A percentile compares a stretch with the other conserved stretches of the same genome.
Conservation (phyloP, 2,113 vertebrate genomes). For the Lota lota region DNA sequence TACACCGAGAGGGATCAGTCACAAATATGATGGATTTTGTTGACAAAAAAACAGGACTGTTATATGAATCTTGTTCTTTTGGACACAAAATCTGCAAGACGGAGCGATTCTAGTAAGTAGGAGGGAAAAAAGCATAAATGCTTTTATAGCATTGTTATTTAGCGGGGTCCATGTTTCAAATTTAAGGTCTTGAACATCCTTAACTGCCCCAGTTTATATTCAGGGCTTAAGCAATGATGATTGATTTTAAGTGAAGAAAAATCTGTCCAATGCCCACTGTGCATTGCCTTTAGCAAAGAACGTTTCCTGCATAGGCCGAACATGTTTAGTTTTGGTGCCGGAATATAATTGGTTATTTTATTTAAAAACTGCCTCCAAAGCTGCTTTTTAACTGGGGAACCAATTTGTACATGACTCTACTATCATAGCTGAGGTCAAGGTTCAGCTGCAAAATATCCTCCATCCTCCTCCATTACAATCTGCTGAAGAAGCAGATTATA, state of each 20-base stretch:
- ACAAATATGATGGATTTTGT: too few relatives aligned
- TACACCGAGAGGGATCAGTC: too few relatives aligned
- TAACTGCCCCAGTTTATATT: not conserved
- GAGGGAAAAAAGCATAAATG: too few relatives aligned
- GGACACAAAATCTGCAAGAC: too few relatives aligned
- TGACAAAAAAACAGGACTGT: too few relatives aligned
- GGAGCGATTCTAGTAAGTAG: too few relatives aligned
- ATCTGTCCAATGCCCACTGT: slow-evolving; percentile 22
- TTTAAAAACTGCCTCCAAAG: slow-evolving; percentile 79
- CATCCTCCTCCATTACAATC: slow-evolving; percentile 72
- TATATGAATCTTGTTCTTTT: too few relatives aligned
- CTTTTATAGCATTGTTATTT: too few relatives aligned
- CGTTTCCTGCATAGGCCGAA: slow-evolving; percentile 64
- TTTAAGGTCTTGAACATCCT: not conserved
- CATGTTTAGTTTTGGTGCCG: slow-evolving; percentile 69
- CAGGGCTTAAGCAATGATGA: not conserved
- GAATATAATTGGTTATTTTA: slow-evolving; percentile 75
- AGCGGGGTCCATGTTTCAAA: not conserved
- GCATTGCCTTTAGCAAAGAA: slow-evolving; percentile 51
- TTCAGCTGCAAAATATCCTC: slow-evolving; percentile 68
- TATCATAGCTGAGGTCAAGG: slow-evolving; percentile 74
- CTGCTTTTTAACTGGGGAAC: slow-evolving; percentile 79
- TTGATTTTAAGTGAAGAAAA: not conserved
- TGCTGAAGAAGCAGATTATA: slow-evolving; percentile 85
- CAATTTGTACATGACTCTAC: slow-evolving; percentile 70